Percentiles rank a stretch among this genome's conserved stretches.
These are phyloP conservation scores for Gobio occitaniae DNA, from an alignment of 2,797 vertebrate species.

Conservation along the genomic window DNA sequence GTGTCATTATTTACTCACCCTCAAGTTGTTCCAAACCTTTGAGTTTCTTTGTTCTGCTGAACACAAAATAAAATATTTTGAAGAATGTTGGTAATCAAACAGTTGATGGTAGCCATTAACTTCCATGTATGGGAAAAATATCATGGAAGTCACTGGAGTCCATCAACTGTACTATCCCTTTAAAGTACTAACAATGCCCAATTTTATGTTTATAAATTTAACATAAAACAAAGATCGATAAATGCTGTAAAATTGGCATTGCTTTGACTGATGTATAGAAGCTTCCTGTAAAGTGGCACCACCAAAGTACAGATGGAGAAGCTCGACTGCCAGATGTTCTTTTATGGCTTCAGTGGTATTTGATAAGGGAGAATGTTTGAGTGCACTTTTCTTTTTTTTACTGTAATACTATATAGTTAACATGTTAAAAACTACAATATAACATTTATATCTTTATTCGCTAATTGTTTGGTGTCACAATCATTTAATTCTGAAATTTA, in stretches of 20 bases:
- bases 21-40: neutral
- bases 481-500: neutral
- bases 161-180: too few species aligned
- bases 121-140: too few species aligned
- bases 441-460: neutral
- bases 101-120: too few species aligned
- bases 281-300: neutral
- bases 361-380: slow-evolving; percentile 7
- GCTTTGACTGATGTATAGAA: neutral
- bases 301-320: neutral
- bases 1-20: neutral
- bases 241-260: neutral
- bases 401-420: neutral
- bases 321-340: neutral
- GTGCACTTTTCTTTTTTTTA: neutral
- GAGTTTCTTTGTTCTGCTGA: neutral
- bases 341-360: slow-evolving; percentile 1
- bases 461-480: neutral
- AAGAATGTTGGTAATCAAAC: too few species aligned
- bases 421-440: neutral
- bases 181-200: too few species aligned
- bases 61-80: neutral
- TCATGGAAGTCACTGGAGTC: neutral
- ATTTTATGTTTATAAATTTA: too few species aligned
- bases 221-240: neutral